These are phyloP conservation scores for Natrix natrix DNA, from an alignment of 2,797 vertebrate species.

Conservation along the genomic window DNA sequence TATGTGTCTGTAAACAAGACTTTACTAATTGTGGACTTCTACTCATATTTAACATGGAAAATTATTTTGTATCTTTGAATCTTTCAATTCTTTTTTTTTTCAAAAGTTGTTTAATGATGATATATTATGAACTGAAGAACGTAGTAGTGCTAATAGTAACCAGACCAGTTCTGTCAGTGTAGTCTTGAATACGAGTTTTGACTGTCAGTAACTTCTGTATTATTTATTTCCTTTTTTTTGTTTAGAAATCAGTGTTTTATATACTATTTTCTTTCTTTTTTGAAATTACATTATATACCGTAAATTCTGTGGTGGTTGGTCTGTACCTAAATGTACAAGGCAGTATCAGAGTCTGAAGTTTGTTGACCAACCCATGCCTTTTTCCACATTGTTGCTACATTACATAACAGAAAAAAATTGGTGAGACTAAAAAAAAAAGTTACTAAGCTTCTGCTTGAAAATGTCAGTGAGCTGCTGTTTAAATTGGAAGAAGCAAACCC, in stretches of 20 bases:
- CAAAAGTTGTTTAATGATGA: neutral
- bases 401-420: neutral
- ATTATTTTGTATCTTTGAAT: neutral
- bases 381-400: neutral
- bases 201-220: neutral
- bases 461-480: neutral
- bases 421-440: neutral
- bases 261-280: constrained; percentile 23
- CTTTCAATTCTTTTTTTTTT: neutral
- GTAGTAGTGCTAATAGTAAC: neutral
- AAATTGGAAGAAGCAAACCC: neutral
- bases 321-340: neutral
- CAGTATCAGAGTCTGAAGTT: neutral
- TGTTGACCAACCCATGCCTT: neutral
- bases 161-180: neutral
- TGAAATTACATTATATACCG: neutral
- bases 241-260: constrained; percentile 31
- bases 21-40: neutral
- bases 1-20: neutral
- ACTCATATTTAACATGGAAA: neutral
- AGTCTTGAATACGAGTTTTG: neutral
- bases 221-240: neutral
- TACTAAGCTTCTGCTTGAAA: neutral
- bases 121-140: neutral
- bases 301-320: constrained; percentile 1